phyloP scores from a whole-genome alignment of 1,140 invertebrate genomes.

The Brachionus plicatilis region DNA sequence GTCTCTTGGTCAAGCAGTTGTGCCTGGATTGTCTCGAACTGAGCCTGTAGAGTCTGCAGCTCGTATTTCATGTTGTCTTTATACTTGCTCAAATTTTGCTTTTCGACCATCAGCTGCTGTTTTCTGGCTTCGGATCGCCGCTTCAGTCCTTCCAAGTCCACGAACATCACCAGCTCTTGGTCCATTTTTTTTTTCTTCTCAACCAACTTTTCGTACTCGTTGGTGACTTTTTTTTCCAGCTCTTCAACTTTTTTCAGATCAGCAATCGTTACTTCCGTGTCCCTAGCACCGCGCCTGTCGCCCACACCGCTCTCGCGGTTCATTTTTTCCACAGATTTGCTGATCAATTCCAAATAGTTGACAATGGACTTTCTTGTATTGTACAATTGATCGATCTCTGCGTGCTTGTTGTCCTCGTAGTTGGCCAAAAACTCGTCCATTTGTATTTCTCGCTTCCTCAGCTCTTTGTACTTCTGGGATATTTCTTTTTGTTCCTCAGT shows the following conservation, averaged over 20 bases:
- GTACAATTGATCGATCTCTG: not conserved
- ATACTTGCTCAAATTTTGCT: slow-evolving; percentile 7
- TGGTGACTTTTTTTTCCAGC: slow-evolving; percentile 34
- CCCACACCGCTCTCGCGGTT: not conserved
- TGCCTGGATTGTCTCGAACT: slow-evolving; percentile 22
- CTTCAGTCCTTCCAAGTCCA: slow-evolving; percentile 20
- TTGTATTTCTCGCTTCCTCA: slow-evolving; percentile 21
- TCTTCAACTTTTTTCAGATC: slow-evolving; percentile 37
- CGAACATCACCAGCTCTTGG: slow-evolving; percentile 22
- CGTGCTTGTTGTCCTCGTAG: not conserved
- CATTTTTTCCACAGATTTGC: slow-evolving; percentile 6
- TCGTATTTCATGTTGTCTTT: not conserved
- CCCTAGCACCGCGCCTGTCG: not conserved
- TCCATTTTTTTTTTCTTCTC: slow-evolving; percentile 32
- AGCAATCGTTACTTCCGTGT: slow-evolving; percentile 15
- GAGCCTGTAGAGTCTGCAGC: not conserved
- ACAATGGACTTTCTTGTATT: slow-evolving; percentile 6
- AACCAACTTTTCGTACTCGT: slow-evolving; percentile 29
- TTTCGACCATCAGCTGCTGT: slow-evolving; percentile 16
- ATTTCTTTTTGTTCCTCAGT: slow-evolving; percentile 19
- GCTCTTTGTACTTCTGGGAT: slow-evolving; percentile 27
- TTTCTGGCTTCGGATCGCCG: slow-evolving; percentile 16
- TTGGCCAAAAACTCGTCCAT: slow-evolving; percentile 31
- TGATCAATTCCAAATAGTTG: slow-evolving; percentile 21
- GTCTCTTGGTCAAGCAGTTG: slow-evolving; percentile 39